Conservation (phyloP, 2,113 vertebrate genomes). For the Urocynchramus pylzowi region DNA sequence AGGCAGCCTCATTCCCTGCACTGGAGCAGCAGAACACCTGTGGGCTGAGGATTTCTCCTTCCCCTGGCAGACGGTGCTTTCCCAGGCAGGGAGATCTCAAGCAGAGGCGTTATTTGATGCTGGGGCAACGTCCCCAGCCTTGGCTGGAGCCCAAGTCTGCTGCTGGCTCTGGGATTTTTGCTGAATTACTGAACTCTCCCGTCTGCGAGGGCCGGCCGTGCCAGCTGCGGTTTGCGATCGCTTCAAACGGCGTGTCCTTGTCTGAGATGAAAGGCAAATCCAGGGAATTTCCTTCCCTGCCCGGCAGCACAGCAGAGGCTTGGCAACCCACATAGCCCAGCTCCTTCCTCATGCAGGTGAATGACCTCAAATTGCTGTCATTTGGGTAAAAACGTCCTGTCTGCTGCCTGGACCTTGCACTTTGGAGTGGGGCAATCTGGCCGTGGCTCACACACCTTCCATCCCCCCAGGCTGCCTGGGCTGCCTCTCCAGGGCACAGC, state of each 20-base stretch:
- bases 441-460: fast-evolving
- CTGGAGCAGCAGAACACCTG: neutral
- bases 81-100: neutral
- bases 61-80: neutral
- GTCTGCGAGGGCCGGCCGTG: fast-evolving
- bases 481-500: neutral
- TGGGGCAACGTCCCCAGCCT: neutral
- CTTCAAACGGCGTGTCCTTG: neutral
- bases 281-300: conserved; percentile 21
- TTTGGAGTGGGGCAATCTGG: neutral
- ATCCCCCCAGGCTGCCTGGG: neutral
- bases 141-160: neutral
- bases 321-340: neutral
- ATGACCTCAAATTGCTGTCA: neutral
- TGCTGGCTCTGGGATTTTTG: neutral
- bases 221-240: neutral
- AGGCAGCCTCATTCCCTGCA: too few relatives aligned
- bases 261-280: neutral
- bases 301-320: neutral
- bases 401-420: neutral
- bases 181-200: conserved; percentile 27
- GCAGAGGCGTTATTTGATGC: neutral
- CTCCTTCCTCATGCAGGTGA: neutral
- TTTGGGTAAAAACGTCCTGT: neutral
- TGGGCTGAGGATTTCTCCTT: neutral